Evolutionary conservation across 2,888 invertebrate species (phyloP).

Genomic region (Criorhina ranunculi): DNA sequence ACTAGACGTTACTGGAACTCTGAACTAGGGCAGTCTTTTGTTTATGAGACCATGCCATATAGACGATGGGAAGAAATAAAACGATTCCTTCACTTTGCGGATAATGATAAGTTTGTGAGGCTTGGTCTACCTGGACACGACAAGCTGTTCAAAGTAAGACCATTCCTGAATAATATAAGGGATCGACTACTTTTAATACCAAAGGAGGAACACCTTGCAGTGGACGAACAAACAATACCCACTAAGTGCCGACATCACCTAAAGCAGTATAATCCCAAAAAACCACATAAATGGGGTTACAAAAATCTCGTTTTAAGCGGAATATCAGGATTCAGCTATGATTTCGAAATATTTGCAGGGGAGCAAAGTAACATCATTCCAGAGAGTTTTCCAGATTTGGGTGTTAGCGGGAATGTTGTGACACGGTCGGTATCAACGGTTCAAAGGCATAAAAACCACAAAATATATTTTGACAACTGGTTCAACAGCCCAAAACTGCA

Average conservation of each 20-base stretch:
- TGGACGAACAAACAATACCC: slow-evolving; percentile 27
- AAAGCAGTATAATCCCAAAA: slow-evolving; percentile 18
- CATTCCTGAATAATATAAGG: slow-evolving; percentile 40
- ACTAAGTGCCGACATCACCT: slow-evolving; percentile 28
- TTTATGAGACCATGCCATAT: no score
- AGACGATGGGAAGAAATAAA: no score
- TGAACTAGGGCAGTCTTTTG: no score
- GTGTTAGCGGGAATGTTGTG: slow-evolving; percentile 21
- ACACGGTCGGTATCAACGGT: slow-evolving; percentile 21
- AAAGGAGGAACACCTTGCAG: slow-evolving; percentile 37
- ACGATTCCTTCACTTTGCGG: no score
- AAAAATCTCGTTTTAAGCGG: slow-evolving; percentile 36
- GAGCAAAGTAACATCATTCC: slow-evolving; percentile 26
- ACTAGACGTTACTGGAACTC: no score
- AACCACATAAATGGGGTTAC: slow-evolving; percentile 32
- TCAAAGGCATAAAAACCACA: slow-evolving; percentile 41
- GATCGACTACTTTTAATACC: slow-evolving; percentile 43
- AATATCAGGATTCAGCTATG: slow-evolving; percentile 19
- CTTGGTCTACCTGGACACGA: no score
- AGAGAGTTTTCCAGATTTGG: slow-evolving; percentile 24
- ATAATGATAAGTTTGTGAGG: no score
- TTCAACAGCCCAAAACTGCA: slow-evolving; percentile 65
- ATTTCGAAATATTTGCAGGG: slow-evolving; percentile 16
- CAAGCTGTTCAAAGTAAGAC: no score
- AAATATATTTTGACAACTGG: slow-evolving; percentile 63